Conservation (phyloP, 1,140 invertebrate genomes). For the Pteromalus puparum region DNA sequence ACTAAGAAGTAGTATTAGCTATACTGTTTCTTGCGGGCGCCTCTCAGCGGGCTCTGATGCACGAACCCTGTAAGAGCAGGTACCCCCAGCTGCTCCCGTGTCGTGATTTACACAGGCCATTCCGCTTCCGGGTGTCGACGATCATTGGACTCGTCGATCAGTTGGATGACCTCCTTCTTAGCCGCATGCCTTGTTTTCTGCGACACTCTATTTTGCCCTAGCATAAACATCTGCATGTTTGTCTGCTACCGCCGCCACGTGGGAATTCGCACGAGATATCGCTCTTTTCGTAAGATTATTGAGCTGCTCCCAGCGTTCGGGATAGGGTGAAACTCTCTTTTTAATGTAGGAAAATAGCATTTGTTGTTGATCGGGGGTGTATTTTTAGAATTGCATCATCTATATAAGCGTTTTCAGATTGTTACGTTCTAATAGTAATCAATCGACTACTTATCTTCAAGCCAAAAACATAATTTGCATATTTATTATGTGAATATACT, state of each 20-base stretch:
- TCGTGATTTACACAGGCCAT: constrained; percentile 13
- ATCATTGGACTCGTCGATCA: not conserved
- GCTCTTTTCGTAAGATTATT: no score
- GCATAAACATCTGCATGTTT: constrained; percentile 3
- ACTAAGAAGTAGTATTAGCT: not conserved
- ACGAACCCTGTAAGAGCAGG: constrained; percentile 4
- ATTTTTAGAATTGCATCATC: no score
- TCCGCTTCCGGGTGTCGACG: not conserved
- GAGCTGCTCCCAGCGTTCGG: no score
- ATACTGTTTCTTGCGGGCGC: not conserved
- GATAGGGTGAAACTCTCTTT: no score
- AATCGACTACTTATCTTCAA: no score
- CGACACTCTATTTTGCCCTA: not conserved
- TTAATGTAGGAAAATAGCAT: no score
- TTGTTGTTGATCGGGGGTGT: no score
- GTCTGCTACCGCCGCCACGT: not conserved
- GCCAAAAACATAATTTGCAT: no score
- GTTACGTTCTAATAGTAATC: no score
- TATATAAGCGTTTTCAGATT: no score
- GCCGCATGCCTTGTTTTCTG: not conserved
- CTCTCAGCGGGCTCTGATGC: constrained; percentile 31
- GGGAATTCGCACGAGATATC: not conserved
- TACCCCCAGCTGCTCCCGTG: constrained; percentile 3
- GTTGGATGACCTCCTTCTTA: not conserved
- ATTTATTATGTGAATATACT: no score